Conservation (phyloP, 2,113 vertebrate species). For the Phalacrocorax brasilianus region DNA sequence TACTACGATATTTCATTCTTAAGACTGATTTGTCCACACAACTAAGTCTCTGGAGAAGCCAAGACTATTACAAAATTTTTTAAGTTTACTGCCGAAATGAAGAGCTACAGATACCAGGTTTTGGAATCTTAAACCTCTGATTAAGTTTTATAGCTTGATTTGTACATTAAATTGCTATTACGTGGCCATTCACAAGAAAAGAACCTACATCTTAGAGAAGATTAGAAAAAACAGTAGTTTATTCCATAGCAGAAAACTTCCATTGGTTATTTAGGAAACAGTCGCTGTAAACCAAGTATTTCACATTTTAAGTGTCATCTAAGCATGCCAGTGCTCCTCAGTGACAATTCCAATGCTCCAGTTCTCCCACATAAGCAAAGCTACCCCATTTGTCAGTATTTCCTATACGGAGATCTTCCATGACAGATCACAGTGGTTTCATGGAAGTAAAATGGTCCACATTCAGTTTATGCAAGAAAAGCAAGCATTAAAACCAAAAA, state of each 20-base stretch:
- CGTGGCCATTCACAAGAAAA: background rate
- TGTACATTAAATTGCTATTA: background rate
- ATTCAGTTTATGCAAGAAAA: background rate
- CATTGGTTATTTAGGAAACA: background rate
- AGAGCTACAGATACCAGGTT: background rate
- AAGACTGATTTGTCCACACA: background rate
- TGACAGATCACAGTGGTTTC: background rate
- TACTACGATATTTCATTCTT: background rate
- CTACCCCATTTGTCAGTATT: background rate
- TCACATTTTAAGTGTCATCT: background rate
- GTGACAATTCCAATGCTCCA: background rate
- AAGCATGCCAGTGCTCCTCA: background rate
- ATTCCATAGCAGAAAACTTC: background rate
- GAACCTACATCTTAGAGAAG: background rate
- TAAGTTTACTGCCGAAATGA: background rate
- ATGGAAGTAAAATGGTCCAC: background rate
- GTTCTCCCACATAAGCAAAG: background rate
- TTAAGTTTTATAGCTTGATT: background rate
- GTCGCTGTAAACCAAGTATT: background rate
- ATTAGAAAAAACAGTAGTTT: background rate
- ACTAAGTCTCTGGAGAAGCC: background rate
- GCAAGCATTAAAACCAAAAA: background rate
- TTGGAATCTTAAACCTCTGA: background rate
- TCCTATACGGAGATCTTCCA: background rate
- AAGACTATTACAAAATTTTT: background rate